Evolutionary conservation across 2,113 vertebrate genomes (phyloP), one percentile per base, ranked within the genome.

Genomic region (Chloropsis hardwickii): DNA sequence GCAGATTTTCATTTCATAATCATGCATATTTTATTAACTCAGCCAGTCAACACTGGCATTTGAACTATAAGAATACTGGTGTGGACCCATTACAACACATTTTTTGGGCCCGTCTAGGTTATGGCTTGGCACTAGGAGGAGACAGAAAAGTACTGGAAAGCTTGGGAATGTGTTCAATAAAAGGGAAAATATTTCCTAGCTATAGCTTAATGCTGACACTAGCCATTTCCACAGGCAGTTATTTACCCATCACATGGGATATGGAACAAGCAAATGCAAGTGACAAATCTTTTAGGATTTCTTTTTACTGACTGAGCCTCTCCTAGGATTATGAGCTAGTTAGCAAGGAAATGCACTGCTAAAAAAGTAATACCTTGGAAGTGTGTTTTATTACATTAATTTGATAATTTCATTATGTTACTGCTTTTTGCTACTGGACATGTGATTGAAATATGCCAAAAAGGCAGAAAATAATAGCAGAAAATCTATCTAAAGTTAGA

Each of bases 11-110:
- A 50, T 54, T 88, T 72, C 74, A 69, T 24, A 53, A 73, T 86
- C 74, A 80, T 77, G 28, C 62, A 76, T 72, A 61, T 90, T 95
- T 90, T 57, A 95, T 80, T 86, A 94, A 82, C 66, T 45, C 28
- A 48, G 65, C 35, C 65, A 87, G 65, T 65, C 89, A 76, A 57
- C 58, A 44, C 28, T 40, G 37, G 53, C 57, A 82, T 91, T 76
- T 92, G 83, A 69, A 78, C 39, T 60, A n/a, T 5, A 80, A 51
- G 53, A 89, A 57, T 14, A 16, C 42, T 2, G 0, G n/a, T 37
- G 39, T 90, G 87, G 74, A 82, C 62, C 21, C 71, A 88, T 51
- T 29, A 82, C 4, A 8, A 19, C 12, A 39, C 17, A 58, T 51
- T 74, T 90, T 86, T 88, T 47, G 48, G 76, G 66, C 15, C 31